Conservation (phyloP, 2,888 invertebrate genomes). For the Girardia tigrina region DNA sequence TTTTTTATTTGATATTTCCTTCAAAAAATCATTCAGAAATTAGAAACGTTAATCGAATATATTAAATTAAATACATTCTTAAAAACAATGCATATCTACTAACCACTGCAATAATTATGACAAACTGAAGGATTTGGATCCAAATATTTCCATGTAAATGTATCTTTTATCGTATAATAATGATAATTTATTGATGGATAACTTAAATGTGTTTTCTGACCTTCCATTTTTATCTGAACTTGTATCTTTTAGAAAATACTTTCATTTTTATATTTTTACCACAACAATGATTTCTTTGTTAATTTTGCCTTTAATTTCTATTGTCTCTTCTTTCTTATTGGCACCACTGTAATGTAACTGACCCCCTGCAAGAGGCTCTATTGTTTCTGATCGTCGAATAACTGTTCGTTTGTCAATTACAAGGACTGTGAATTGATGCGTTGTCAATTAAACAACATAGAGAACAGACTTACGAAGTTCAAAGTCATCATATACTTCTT, state of each 20-base stretch:
- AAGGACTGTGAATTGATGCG: too few relatives aligned
- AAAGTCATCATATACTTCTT: not conserved
- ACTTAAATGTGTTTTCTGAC: not conserved
- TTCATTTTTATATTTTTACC: not conserved
- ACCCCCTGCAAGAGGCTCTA: not conserved
- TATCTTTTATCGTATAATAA: not conserved
- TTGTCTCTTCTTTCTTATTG: not conserved
- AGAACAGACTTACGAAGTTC: not conserved
- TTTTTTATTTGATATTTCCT: too few relatives aligned
- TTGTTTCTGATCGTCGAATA: conserved; percentile 5
- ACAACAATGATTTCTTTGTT: not conserved
- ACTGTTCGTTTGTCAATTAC: not conserved
- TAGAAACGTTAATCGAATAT: too few relatives aligned
- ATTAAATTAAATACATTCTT: too few relatives aligned
- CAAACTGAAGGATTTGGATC: too few relatives aligned
- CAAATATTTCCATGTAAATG: conserved; percentile 1
- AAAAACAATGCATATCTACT: too few relatives aligned
- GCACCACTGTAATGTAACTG: not conserved
- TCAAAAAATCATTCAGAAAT: too few relatives aligned
- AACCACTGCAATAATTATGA: too few relatives aligned
- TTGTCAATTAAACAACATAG: too few relatives aligned
- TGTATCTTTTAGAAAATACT: not conserved
- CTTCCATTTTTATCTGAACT: not conserved
- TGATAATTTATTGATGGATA: not conserved
- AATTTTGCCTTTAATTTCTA: not conserved